Conservation (phyloP, 2,113 vertebrate genomes). For the Megaleporinus macrocephalus region DNA sequence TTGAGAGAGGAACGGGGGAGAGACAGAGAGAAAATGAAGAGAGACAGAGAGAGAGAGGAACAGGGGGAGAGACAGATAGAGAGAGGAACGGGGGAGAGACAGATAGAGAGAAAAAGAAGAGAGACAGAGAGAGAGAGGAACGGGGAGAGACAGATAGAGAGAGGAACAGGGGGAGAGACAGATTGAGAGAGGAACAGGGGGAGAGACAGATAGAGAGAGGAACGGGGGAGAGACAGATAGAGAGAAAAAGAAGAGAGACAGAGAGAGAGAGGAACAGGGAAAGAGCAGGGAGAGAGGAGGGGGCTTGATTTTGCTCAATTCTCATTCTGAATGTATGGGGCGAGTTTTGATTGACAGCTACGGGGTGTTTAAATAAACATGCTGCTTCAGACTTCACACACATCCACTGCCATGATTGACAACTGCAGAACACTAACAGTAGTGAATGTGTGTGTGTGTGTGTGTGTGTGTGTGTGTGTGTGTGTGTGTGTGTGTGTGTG, state of each 20-base stretch:
- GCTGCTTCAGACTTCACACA: slow-evolving; percentile 55
- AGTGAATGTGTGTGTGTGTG: slow-evolving; percentile 17
- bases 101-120: no score
- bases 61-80: no score
- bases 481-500: slow-evolving; percentile 8
- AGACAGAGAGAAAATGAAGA: no score
- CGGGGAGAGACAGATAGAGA: not conserved
- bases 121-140: not conserved
- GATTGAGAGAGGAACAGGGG: not conserved
- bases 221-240: not conserved
- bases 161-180: not conserved
- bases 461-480: slow-evolving; percentile 14
- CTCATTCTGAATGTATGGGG: slow-evolving; percentile 47
- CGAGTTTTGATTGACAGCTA: slow-evolving; percentile 56
- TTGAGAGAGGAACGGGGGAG: no score
- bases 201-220: not conserved
- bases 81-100: no score
- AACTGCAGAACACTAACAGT: slow-evolving; percentile 51
- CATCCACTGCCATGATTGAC: slow-evolving; percentile 53
- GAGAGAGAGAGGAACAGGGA: not conserved
- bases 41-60: no score
- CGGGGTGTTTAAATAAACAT: slow-evolving; percentile 58
- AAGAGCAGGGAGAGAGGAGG: not conserved
- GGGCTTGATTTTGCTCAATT: slow-evolving; percentile 41
- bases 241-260: not conserved